Evolutionary conservation across 2,888 invertebrate genomes (phyloP), one percentile per base, ranked within the genome.

Genomic region (Amblyteles armatorius): DNA sequence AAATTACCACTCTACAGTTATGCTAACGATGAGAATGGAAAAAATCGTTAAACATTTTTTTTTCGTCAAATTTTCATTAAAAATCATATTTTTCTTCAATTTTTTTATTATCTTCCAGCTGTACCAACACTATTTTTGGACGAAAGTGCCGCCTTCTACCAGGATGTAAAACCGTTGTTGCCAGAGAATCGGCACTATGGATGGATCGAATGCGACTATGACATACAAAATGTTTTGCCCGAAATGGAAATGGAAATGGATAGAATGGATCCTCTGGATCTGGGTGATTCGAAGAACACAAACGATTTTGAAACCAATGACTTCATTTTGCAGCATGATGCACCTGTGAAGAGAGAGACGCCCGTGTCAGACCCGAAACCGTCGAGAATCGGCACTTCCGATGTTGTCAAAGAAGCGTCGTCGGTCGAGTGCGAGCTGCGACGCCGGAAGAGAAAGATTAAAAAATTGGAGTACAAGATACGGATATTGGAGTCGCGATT

Each of bases 181-280:
- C 33, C 29, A 7, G 26, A 3, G 29, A 16, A 63, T 63, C 33
- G n/a, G 1, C 26, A 33, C 3, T 63, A 16, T n/a, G 16, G n/a
- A 7, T 29, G n/a, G 29, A 11, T 60, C 3, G 9, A 9, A 3
- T 7, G 22, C 11, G 22, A 55, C 44, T 48, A 55, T 57, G 57
- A 11, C 22, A 26, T 4, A 13, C 57, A 11, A 22, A 26, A 22
- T 11, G 22, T 57, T 13, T 22, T 19, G 9, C 22, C 22, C n/a
- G 33, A 33, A 63, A 63, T 48, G 44, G 44, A 48, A 48, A 48
- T 48, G 44, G 44, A 48, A 48, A 48, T 48, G 44, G 44, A 48
- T 48, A 48, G 44, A 67, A 67, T n/a, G 19, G 67, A 67, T 67
- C 19, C 67, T 13, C 19, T 19, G 1, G 40, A 67, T 67, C 13